Evolutionary conservation across 2,797 vertebrate genomes (phyloP).

Genomic region (Pseudocheirus occidentalis): DNA sequence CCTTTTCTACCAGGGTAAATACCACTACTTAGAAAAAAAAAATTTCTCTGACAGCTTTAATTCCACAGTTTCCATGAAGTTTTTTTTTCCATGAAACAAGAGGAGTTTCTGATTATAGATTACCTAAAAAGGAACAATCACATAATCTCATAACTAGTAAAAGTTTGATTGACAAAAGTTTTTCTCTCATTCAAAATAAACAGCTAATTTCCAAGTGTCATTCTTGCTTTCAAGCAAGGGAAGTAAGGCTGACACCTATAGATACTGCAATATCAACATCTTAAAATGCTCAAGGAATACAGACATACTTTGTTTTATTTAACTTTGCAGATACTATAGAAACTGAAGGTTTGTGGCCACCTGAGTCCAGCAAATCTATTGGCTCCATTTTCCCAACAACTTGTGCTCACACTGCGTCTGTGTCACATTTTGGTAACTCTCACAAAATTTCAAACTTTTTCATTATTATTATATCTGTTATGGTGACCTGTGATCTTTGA

Average conservation of each 20-base stretch:
- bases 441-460: not conserved
- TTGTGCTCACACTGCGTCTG: not conserved
- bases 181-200: not conserved
- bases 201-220: not conserved
- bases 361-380: not conserved
- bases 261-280: not conserved
- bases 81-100: not conserved
- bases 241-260: not conserved
- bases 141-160: not conserved
- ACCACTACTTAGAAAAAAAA: not conserved
- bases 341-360: not conserved
- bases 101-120: not conserved
- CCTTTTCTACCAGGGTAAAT: not conserved
- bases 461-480: not conserved
- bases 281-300: not conserved
- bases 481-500: not conserved
- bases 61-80: not conserved
- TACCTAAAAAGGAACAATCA: not conserved
- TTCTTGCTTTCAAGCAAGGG: not conserved
- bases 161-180: not conserved
- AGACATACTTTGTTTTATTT: not conserved
- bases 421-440: not conserved
- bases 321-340: not conserved
- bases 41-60: not conserved
- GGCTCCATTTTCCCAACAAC: not conserved